phyloP scores from a whole-genome alignment of 2,113 vertebrate genomes.

The Tringa solitaria region DNA sequence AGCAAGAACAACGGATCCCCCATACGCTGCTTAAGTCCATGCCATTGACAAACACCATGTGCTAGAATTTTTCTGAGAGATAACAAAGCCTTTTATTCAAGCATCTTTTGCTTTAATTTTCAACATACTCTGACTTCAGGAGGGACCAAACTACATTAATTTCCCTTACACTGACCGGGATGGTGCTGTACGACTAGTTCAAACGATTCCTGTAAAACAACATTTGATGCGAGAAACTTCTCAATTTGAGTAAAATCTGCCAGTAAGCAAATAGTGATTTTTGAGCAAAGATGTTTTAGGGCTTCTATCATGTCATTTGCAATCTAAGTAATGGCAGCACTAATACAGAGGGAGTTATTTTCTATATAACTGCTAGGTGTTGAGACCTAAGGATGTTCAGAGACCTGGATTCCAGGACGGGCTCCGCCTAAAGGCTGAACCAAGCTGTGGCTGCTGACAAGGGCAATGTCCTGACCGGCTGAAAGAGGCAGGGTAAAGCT shows the following conservation, averaged over 20 bases:
- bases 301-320: not conserved
- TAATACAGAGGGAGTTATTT: not conserved
- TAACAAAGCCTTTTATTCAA: not conserved
- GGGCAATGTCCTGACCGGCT: not conserved
- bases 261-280: not conserved
- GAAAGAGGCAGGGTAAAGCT: not conserved
- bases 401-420: not conserved
- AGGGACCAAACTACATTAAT: not conserved
- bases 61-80: not conserved
- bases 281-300: not conserved
- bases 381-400: not conserved
- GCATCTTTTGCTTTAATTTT: not conserved
- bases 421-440: not conserved
- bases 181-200: not conserved
- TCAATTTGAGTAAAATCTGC: not conserved
- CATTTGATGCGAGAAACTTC: not conserved
- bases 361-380: not conserved
- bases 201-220: not conserved
- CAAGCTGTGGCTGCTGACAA: not conserved
- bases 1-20: not conserved
- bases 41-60: not conserved
- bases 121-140: not conserved
- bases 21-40: not conserved
- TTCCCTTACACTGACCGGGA: not conserved
- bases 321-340: not conserved